Conservation (phyloP, 2,888 invertebrate genomes). For the Odontocerum albicorne region DNA sequence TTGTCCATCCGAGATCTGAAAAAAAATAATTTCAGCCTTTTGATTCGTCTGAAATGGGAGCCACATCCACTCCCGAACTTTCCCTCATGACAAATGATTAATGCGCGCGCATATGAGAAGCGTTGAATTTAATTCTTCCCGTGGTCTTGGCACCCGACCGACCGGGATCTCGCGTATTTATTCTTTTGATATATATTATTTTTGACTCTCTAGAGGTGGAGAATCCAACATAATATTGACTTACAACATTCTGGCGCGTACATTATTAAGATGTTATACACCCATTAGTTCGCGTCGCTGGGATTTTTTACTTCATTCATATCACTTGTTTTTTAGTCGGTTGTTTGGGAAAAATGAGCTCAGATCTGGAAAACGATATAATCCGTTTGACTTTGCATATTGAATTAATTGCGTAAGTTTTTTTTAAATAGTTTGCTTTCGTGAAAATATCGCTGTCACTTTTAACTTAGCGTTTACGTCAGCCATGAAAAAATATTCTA, state of each 20-base stretch:
- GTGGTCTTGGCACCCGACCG: neutral
- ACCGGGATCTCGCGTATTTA: slow-evolving; percentile 5
- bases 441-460: too few relatives aligned
- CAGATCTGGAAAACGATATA: too few relatives aligned
- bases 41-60: neutral
- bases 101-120: neutral
- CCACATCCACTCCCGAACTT: slow-evolving; percentile 10
- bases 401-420: too few relatives aligned
- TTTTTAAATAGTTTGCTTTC: too few relatives aligned
- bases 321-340: too few relatives aligned
- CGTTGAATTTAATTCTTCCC: neutral
- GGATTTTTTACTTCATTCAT: too few relatives aligned
- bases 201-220: neutral
- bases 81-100: slow-evolving; percentile 5
- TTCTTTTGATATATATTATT: slow-evolving; percentile 2
- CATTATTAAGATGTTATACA: neutral
- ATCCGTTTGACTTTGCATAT: too few relatives aligned
- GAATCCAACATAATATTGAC: slow-evolving; percentile 3
- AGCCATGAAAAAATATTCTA: too few relatives aligned
- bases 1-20: too few relatives aligned
- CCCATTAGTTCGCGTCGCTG: slow-evolving; percentile 17
- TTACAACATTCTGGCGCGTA: slow-evolving; percentile 7
- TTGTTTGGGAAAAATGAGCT: too few relatives aligned
- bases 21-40: too few relatives aligned
- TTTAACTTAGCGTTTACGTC: too few relatives aligned